A percentile compares a stretch with the other conserved stretches of the same genome.
Evolutionary conservation across 1,140 invertebrate genomes (phyloP).

Genomic region (Nautilus pompilius): DNA sequence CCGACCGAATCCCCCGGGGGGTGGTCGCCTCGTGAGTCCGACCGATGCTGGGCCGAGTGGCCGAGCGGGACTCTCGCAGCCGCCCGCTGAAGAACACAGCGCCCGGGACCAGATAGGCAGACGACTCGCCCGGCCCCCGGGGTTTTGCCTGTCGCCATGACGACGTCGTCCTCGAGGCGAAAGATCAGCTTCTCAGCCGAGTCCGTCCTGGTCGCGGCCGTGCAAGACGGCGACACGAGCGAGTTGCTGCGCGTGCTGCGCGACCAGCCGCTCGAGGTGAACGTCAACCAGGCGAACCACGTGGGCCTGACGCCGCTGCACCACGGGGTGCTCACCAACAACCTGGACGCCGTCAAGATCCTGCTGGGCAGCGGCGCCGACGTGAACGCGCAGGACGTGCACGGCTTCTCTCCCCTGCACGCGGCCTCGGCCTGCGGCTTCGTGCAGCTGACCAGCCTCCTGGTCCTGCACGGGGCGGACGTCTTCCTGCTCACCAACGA

Average conservation of each 20-base stretch:
- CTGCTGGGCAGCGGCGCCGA: slow-evolving; percentile 90
- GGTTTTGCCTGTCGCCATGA: too few relatives aligned
- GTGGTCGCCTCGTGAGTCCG: too few relatives aligned
- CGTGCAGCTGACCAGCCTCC: slow-evolving; percentile 70
- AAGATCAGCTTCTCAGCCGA: slow-evolving; percentile 43
- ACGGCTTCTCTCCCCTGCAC: slow-evolving; percentile 99
- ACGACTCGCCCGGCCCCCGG: too few relatives aligned
- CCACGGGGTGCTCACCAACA: slow-evolving; percentile 61
- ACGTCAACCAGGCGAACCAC: slow-evolving; percentile 41
- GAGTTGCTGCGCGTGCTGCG: slow-evolving; percentile 34
- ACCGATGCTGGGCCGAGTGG: too few relatives aligned
- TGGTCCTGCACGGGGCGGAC: slow-evolving; percentile 40
- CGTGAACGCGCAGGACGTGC: slow-evolving; percentile 94
- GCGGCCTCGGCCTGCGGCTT: slow-evolving; percentile 95
- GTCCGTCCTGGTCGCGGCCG: slow-evolving; percentile 39
- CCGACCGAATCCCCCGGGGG: too few relatives aligned
- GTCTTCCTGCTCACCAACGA: slow-evolving; percentile 36
- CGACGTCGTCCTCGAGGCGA: too few relatives aligned
- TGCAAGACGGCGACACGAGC: slow-evolving; percentile 41
- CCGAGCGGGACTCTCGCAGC: too few relatives aligned
- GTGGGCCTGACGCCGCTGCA: slow-evolving; percentile 44
- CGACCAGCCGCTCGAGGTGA: slow-evolving; percentile 15
- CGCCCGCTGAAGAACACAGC: too few relatives aligned
- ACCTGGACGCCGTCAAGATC: slow-evolving; percentile 97
- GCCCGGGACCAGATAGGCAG: too few relatives aligned